phyloP scores from a whole-genome alignment of 2,797 vertebrate genomes.

The Lacerta viridis region DNA sequence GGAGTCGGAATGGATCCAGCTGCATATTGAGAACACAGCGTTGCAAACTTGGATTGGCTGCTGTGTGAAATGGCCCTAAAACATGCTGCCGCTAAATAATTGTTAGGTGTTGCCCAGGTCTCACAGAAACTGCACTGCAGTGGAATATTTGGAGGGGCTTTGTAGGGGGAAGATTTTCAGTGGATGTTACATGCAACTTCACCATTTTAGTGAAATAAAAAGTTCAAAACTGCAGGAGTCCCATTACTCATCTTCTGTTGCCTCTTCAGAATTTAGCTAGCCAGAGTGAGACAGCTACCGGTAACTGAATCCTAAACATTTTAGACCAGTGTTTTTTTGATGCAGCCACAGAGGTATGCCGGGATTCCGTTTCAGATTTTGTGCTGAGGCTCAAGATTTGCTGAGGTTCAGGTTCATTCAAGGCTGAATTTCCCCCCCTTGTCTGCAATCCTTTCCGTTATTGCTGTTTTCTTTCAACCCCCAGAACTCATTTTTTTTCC shows the following conservation, averaged over 20 bases:
- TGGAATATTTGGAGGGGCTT: not conserved
- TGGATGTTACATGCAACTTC: not conserved
- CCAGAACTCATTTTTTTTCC: not conserved
- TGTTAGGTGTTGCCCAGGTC: constrained; percentile 24
- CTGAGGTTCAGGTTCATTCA: no score
- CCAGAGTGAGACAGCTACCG: not conserved
- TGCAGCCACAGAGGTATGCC: not conserved
- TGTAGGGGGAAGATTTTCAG: not conserved
- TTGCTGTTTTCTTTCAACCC: not conserved
- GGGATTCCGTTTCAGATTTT: not conserved
- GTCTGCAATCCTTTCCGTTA: not conserved
- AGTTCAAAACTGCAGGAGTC: not conserved
- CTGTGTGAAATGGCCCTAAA: constrained; percentile 1
- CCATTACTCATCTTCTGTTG: not conserved
- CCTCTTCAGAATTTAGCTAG: not conserved
- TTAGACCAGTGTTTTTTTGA: no score
- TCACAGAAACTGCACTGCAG: constrained; percentile 11
- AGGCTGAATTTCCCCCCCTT: no score
- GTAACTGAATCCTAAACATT: not conserved
- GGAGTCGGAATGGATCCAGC: not conserved
- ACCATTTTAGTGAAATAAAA: not conserved
- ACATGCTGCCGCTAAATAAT: constrained; percentile 29
- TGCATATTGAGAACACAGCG: not conserved
- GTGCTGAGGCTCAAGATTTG: not conserved
- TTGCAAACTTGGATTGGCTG: not conserved